A percentile compares a stretch with the other conserved stretches of the same genome.
Conservation (phyloP, 1,140 invertebrate genomes). For the Calycopis cecrops region DNA sequence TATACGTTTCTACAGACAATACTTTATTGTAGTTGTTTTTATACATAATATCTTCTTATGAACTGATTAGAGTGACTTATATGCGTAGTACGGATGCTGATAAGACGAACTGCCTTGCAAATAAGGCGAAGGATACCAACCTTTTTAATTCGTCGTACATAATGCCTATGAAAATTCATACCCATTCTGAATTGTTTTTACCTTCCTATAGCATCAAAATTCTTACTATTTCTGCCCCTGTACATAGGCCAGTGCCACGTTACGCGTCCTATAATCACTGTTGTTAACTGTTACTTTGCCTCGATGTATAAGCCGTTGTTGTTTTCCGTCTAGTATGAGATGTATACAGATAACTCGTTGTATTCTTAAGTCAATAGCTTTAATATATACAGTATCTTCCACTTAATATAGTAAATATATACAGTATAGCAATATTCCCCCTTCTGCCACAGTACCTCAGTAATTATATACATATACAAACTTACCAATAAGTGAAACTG, state of each 20-base stretch:
- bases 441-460: conserved; percentile 68
- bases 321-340: conserved; percentile 35
- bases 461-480: conserved; percentile 50
- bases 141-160: too few species aligned
- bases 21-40: conserved; percentile 33
- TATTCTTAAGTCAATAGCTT: conserved; percentile 68
- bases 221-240: too few species aligned
- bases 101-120: too few species aligned
- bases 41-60: conserved; percentile 27
- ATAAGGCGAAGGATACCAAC: too few species aligned
- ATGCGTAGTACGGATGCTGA: not conserved
- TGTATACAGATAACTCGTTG: conserved; percentile 49
- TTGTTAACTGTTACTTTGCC: conserved; percentile 38
- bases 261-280: not conserved
- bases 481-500: conserved; percentile 37
- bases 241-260: not conserved
- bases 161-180: too few species aligned
- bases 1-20: conserved; percentile 29
- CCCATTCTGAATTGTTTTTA: too few species aligned
- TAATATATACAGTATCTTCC: conserved; percentile 73
- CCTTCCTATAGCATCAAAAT: too few species aligned
- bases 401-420: conserved; percentile 63
- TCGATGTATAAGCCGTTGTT: conserved; percentile 40
- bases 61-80: conserved; percentile 9
- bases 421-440: conserved; percentile 66